Evolutionary conservation across 2,888 invertebrate species (phyloP).

Genomic region (Allygus modestus): DNA sequence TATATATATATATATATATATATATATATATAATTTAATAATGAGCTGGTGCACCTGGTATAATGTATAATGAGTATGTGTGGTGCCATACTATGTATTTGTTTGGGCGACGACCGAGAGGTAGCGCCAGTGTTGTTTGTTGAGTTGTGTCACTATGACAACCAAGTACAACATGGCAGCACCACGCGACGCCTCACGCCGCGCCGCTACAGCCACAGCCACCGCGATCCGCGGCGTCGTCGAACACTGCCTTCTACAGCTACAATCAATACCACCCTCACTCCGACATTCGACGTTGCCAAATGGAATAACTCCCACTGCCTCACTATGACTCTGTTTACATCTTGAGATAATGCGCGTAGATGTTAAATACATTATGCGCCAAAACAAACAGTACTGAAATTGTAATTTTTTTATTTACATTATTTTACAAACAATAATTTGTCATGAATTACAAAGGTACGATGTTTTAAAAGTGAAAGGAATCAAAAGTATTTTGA

Average conservation of each 20-base stretch:
- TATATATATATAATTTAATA: too few relatives aligned
- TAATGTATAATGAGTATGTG: too few relatives aligned
- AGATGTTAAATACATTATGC: too few relatives aligned
- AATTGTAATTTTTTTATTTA: too few relatives aligned
- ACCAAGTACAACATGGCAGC: neutral
- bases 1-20: too few relatives aligned
- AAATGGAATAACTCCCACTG: conserved; percentile 3
- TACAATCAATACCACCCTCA: conserved; percentile 1
- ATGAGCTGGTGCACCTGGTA: too few relatives aligned
- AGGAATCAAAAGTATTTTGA: too few relatives aligned
- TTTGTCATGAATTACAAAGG: too few relatives aligned
- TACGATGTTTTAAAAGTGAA: too few relatives aligned
- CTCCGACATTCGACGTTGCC: conserved; percentile 14
- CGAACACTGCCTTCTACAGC: neutral
- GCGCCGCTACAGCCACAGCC: conserved; percentile 4
- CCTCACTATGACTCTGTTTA: neutral
- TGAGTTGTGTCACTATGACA: neutral
- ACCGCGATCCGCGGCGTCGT: neutral
- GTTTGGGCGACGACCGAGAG: neutral
- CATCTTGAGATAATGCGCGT: neutral
- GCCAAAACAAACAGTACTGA: too few relatives aligned
- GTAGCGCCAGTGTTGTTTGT: neutral
- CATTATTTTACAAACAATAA: too few relatives aligned
- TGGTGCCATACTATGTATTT: too few relatives aligned
- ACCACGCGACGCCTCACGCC: neutral